Conservation (phyloP, 2,888 invertebrate species). For the Icerya purchasi region DNA sequence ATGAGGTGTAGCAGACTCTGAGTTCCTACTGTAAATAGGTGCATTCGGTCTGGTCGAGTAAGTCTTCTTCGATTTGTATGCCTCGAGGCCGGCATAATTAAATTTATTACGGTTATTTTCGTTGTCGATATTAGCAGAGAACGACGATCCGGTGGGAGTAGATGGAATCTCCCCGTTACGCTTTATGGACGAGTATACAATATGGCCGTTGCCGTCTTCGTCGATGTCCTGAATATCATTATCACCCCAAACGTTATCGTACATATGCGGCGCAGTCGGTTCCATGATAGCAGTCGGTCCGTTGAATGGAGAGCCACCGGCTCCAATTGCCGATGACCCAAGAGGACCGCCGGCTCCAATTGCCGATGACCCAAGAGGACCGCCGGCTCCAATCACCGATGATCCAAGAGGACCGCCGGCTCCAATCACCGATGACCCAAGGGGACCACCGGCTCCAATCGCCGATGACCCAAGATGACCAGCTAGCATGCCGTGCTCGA, state of each 20-base stretch:
- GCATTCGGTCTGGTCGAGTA: too few relatives aligned
- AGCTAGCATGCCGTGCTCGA: neutral
- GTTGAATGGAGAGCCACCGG: neutral
- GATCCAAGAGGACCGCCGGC: neutral
- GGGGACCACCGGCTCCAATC: neutral
- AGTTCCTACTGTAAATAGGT: too few relatives aligned
- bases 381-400: neutral
- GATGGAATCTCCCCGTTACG: neutral
- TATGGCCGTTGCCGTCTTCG: neutral
- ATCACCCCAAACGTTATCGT: neutral
- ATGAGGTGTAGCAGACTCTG: too few relatives aligned
- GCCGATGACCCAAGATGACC: too few relatives aligned
- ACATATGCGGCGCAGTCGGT: neutral
- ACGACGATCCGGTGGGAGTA: neutral
- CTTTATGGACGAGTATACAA: neutral
- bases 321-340: neutral
- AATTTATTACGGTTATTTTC: too few relatives aligned
- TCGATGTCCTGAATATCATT: neutral
- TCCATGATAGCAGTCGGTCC: neutral
- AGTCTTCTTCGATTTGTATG: too few relatives aligned
- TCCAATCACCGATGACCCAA: neutral
- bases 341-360: neutral
- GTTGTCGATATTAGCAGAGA: too few relatives aligned
- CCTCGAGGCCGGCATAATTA: too few relatives aligned
- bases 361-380: neutral